Conservation (phyloP, 2,888 invertebrate genomes). For the Coecobrya sp. region DNA sequence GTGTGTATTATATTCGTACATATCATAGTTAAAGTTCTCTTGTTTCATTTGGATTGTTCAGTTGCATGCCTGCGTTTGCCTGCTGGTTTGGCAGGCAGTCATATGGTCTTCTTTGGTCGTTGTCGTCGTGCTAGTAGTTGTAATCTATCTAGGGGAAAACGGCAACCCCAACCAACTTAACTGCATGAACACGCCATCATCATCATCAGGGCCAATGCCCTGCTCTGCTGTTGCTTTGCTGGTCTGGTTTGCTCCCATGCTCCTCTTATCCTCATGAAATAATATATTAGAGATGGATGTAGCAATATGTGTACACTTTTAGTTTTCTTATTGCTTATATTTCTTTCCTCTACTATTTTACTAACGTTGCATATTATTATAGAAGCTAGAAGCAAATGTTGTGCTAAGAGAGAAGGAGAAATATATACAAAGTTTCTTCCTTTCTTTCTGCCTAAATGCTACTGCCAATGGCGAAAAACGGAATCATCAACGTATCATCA, state of each 20-base stretch:
- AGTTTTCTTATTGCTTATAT: too few species aligned
- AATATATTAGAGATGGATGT: too few species aligned
- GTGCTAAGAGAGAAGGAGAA: too few species aligned
- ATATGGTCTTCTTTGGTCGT: slow-evolving; percentile 36
- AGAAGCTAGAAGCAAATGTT: neutral
- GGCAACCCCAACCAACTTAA: slow-evolving; percentile 44
- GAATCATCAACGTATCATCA: neutral
- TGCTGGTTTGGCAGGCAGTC: slow-evolving; percentile 66
- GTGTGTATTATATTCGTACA: too few species aligned
- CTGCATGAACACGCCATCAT: slow-evolving; percentile 47
- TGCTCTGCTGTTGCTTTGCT: slow-evolving; percentile 43
- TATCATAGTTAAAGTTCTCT: neutral
- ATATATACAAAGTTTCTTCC: neutral
- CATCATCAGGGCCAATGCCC: slow-evolving; percentile 72
- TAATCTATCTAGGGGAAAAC: slow-evolving; percentile 54
- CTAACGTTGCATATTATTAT: too few species aligned
- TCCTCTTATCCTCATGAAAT: too few species aligned
- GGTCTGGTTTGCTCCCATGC: too few species aligned
- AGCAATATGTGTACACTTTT: too few species aligned
- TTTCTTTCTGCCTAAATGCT: slow-evolving; percentile 52
- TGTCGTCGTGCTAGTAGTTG: slow-evolving; percentile 39
- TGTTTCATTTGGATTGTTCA: slow-evolving; percentile 20
- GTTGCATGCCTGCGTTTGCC: slow-evolving; percentile 26
- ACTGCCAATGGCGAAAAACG: slow-evolving; percentile 56
- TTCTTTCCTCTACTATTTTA: too few species aligned